phyloP scores from a whole-genome alignment of 2,113 vertebrate species.

The Nettapus auritus region DNA sequence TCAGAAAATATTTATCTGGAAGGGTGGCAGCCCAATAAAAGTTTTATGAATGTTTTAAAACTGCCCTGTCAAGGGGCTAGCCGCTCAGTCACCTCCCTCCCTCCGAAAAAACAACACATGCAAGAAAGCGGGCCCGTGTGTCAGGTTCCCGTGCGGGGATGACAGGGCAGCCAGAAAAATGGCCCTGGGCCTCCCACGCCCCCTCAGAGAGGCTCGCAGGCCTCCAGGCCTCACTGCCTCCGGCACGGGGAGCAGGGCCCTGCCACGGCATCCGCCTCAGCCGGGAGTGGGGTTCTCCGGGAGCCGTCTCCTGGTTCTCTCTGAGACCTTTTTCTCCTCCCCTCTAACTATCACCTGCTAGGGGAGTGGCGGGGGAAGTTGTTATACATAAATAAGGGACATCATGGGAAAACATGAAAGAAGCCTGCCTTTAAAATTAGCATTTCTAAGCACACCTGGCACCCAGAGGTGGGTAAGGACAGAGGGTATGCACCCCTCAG shows the following conservation, averaged over 20 bases:
- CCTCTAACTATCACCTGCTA: too few relatives aligned
- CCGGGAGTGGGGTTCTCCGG: accelerated
- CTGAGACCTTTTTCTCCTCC: accelerated
- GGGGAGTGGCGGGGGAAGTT: not conserved
- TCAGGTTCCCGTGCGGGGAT: not conserved
- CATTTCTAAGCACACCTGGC: not conserved
- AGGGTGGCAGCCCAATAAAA: constrained; percentile 81
- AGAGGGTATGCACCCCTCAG: accelerated
- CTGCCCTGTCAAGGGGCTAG: constrained; percentile 72
- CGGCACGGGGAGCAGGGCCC: not conserved
- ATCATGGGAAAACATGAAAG: not conserved
- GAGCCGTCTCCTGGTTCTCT: not conserved
- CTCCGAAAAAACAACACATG: constrained; percentile 21
- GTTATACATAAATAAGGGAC: not conserved
- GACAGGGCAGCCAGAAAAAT: not conserved
- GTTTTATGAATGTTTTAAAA: constrained; percentile 79
- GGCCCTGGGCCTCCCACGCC: not conserved
- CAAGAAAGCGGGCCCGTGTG: not conserved
- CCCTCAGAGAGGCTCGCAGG: not conserved
- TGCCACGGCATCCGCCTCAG: not conserved
- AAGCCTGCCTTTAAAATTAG: accelerated
- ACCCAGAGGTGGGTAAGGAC: not conserved
- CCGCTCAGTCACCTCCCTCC: constrained; percentile 69
- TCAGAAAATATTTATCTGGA: constrained; percentile 80
- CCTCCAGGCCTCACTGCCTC: not conserved